Percentiles rank a stretch among this genome's conserved stretches.
These are phyloP conservation scores for Drosophila formosana DNA, from an alignment of 2,888 invertebrate species.

Conservation along the genomic window DNA sequence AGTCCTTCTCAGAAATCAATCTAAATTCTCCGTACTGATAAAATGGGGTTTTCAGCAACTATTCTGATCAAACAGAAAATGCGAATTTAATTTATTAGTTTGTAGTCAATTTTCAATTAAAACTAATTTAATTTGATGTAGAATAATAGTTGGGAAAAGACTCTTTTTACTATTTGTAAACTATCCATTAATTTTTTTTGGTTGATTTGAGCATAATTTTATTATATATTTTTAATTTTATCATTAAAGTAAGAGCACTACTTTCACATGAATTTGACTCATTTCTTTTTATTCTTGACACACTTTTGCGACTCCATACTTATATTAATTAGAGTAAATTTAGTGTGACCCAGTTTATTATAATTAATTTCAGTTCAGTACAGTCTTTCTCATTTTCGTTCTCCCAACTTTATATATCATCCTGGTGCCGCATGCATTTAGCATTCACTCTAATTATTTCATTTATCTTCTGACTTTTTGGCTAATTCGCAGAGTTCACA, in stretches of 20 bases:
- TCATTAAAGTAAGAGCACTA: too few species aligned
- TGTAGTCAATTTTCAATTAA: too few species aligned
- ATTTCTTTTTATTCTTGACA: not conserved
- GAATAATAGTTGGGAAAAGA: too few species aligned
- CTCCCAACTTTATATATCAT: not conserved
- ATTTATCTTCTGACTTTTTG: conserved; percentile 21
- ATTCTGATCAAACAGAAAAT: too few species aligned
- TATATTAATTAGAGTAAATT: not conserved
- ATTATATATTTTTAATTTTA: too few species aligned
- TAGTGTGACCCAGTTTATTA: not conserved
- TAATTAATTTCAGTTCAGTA: not conserved
- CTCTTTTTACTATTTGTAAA: too few species aligned
- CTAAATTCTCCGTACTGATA: not conserved
- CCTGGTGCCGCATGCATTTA: not conserved
- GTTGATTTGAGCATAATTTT: too few species aligned
- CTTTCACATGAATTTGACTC: too few species aligned
- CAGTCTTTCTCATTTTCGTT: not conserved
- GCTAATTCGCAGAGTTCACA: conserved; percentile 15
- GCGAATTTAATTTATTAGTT: too few species aligned
- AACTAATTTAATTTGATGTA: too few species aligned
- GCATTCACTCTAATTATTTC: conserved; percentile 16
- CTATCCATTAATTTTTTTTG: too few species aligned
- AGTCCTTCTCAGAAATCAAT: conserved; percentile 25
- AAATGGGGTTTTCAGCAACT: not conserved
- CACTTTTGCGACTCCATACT: not conserved